phyloP scores from a whole-genome alignment of 1,140 invertebrate genomes.

The Oryzaephilus surinamensis region DNA sequence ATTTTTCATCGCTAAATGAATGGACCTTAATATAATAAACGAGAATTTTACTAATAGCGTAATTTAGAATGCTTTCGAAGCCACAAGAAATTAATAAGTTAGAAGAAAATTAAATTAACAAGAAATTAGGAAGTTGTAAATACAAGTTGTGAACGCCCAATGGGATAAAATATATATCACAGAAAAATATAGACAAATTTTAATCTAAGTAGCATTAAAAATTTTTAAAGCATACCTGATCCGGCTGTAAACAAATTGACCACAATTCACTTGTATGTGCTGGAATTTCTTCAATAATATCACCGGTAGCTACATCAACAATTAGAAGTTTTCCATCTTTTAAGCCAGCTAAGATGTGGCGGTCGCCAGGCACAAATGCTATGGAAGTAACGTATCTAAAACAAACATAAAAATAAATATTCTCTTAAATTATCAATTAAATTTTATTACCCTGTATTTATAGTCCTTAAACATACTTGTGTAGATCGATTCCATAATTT shows the following conservation, averaged over 20 bases:
- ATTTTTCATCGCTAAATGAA: too few species aligned
- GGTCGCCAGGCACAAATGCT: slow-evolving; percentile 85
- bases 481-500: slow-evolving; percentile 89
- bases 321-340: slow-evolving; percentile 81
- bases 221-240: slow-evolving; percentile 46
- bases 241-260: slow-evolving; percentile 63
- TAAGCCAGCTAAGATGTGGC: slow-evolving; percentile 79
- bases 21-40: too few species aligned
- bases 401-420: neutral
- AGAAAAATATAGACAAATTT: too few species aligned
- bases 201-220: too few species aligned
- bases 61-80: too few species aligned
- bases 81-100: too few species aligned
- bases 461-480: slow-evolving; percentile 73
- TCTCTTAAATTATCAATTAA: neutral
- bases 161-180: too few species aligned
- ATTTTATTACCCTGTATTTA: slow-evolving; percentile 44
- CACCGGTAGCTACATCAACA: slow-evolving; percentile 73
- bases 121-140: too few species aligned
- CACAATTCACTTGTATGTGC: slow-evolving; percentile 75
- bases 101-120: too few species aligned
- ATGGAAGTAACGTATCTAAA: slow-evolving; percentile 55
- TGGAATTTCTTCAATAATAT: slow-evolving; percentile 62
- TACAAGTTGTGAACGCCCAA: too few species aligned
- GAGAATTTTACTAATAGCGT: too few species aligned